Evolutionary conservation across 2,797 vertebrate species (phyloP).

Genomic region (Percopsis omiscomaycus): DNA sequence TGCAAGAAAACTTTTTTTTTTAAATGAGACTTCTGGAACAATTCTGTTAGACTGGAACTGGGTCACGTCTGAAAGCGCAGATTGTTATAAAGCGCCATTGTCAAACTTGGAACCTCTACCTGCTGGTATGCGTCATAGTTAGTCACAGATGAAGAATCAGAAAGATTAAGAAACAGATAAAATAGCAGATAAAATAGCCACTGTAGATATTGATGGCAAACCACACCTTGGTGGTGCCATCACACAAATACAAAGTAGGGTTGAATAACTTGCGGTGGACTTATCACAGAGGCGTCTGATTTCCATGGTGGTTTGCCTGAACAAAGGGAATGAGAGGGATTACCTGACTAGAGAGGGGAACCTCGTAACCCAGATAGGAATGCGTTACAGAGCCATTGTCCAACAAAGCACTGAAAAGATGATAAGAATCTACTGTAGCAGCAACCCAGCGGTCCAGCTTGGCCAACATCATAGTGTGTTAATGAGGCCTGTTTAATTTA

Average conservation of each 20-base stretch:
- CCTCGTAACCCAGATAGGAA: not conserved
- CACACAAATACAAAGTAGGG: not conserved
- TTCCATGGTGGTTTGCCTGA: not conserved
- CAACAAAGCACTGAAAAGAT: not conserved
- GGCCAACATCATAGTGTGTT: not conserved
- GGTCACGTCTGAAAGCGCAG: too few species aligned
- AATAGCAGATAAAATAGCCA: too few species aligned
- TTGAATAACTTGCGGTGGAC: not conserved
- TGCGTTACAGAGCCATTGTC: not conserved
- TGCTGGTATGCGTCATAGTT: too few species aligned
- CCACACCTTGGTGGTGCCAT: too few species aligned
- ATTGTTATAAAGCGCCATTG: too few species aligned
- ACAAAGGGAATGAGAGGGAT: slow-evolving; percentile 3
- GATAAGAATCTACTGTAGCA: too few species aligned
- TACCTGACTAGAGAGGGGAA: slow-evolving; percentile 24
- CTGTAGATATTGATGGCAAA: too few species aligned
- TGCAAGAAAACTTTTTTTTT: slow-evolving; percentile 49
- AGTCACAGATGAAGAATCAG: too few species aligned
- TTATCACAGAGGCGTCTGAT: slow-evolving; percentile 8
- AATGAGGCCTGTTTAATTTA: not conserved
- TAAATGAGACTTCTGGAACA: too few species aligned
- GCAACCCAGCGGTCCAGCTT: not conserved
- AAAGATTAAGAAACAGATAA: too few species aligned
- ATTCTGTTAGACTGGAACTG: too few species aligned
- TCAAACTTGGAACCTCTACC: too few species aligned